Base-by-base conservation (phyloP, 2,888 invertebrate genomes). In the Villa cingulata region DNA sequence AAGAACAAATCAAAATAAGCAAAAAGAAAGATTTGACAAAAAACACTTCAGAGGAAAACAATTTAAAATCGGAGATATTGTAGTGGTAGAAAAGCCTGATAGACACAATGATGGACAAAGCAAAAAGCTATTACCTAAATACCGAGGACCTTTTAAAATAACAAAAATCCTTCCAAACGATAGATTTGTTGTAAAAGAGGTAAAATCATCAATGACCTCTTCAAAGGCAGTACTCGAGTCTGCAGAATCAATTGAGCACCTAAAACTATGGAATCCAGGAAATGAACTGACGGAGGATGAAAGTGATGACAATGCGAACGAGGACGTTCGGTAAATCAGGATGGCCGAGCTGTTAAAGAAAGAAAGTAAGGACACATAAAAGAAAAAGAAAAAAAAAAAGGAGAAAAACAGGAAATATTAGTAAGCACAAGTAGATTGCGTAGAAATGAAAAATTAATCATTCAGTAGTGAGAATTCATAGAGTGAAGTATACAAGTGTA, bases 81-180 rank as follows among this genome's bases (percentile, higher is more conserved):
- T 60, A 2, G 54, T 58, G 53, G 53, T 58, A 12, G 37, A 51
- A 39, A 57, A 58, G 41, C 42, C 47, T 12, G 55, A 55, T 37
- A 27, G 9, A 4, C 49, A 45, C 34, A 49, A 53, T 3, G 45
- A 42, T 7, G 54, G 54, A 6, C 45, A 43, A 27, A 56, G 54
- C 46, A 54, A 55, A 41, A 59, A 59, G 48, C 46, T 57, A 15
- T 51, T 57, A 16, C 55, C 56, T 3, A 56, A 56, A 32, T 59
- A 52, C 50, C 56, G 54, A 48, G 59, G 58, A 17, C 60, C 59
- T 17, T 58, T 57, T 48, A 53, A 49, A 27, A 51, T 58, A 27
- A 53, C 49, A 27, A 55, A 56, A 46, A 51, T 55, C 5, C 43
- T 59, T 4, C 51, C 51, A 16, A 54, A 55, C 48, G 58, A 58